Evolutionary conservation across 53 echinoderm and acorn worm species (phyloP), one percentile per base, ranked within the genome.

Genomic region (Mesocentrotus franciscanus): DNA sequence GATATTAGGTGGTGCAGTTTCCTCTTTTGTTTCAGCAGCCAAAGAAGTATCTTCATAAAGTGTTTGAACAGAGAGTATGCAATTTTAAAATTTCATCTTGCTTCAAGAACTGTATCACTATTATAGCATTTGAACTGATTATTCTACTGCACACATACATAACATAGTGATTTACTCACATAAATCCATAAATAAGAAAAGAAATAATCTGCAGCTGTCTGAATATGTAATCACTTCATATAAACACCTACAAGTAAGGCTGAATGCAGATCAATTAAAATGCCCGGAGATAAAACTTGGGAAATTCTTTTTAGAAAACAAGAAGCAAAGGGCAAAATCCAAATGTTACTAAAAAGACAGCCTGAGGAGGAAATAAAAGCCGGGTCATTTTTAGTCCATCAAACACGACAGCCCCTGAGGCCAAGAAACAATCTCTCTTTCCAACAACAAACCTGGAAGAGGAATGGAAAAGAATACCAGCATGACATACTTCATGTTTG

Each of bases 401-500:
- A 92, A 92, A 92, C 32, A 68, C 30, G 68, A 64, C 33, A 60
- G 7, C 39, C 33, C 91, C 92, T 17, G 24, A 22, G 68, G 92
- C 61, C 29, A 91, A 61, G 61, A 68, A 17, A 32, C 62, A 39
- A 61, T 92, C 68, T 92, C 90, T 15, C 58, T 16, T 90, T 8
- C 90, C 6, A 32, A 59, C 60, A n/a, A 90, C 59, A 32, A 15
- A 76, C 29, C 33, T 33, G 76, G 15, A 81, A 59, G 60, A 58
- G 16, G 60, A 60, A 59, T 15, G 60, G 59, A 90, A 59, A 60
- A 90, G 59, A 90, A 66, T 92, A 92, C 92, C 62, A 66, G 70
- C 11, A 17, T 92, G 68, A 92, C 68, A 92, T 66, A 92, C 92
- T 92, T 92, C 92, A 92, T 92, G 92, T 64, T 66, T 92, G 92